Conservation (phyloP, 2,113 vertebrate species). For the Dissostichus mawsoni region DNA sequence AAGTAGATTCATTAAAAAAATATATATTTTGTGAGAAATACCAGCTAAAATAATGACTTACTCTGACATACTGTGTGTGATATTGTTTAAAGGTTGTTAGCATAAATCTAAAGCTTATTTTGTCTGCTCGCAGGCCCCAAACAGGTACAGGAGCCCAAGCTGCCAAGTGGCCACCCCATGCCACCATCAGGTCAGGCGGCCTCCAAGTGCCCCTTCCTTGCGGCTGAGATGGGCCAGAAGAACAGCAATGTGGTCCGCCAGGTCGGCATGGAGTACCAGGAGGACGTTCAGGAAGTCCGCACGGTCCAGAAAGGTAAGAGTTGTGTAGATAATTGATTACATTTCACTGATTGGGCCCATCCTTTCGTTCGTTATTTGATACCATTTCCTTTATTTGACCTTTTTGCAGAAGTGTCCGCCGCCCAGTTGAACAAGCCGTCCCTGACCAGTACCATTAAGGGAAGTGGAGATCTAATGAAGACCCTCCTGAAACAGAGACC, state of each 20-base stretch:
- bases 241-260: conserved; percentile 91
- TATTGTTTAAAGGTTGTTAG: not conserved
- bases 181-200: conserved; percentile 79
- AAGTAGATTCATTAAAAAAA: not conserved
- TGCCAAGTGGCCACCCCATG: conserved; percentile 81
- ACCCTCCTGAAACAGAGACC: conserved; percentile 91
- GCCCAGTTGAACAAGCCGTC: conserved; percentile 70
- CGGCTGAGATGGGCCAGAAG: conserved; percentile 92
- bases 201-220: conserved; percentile 95
- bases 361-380: not conserved
- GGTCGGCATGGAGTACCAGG: conserved; percentile 92
- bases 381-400: not conserved
- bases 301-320: conserved; percentile 87
- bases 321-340: not conserved
- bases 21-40: not conserved
- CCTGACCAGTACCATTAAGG: conserved; percentile 55
- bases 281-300: conserved; percentile 94
- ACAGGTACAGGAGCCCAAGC: conserved; percentile 57
- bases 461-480: conserved; percentile 81
- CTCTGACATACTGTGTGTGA: not conserved
- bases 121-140: conserved; percentile 61
- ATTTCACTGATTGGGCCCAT: not conserved
- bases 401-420: conserved; percentile 82
- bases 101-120: not conserved
- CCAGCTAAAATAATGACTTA: not conserved